Percentiles rank a stretch among this genome's conserved stretches.
phyloP scores from a whole-genome alignment of 1,140 invertebrate genomes.

The Drosophila aff. region DNA sequence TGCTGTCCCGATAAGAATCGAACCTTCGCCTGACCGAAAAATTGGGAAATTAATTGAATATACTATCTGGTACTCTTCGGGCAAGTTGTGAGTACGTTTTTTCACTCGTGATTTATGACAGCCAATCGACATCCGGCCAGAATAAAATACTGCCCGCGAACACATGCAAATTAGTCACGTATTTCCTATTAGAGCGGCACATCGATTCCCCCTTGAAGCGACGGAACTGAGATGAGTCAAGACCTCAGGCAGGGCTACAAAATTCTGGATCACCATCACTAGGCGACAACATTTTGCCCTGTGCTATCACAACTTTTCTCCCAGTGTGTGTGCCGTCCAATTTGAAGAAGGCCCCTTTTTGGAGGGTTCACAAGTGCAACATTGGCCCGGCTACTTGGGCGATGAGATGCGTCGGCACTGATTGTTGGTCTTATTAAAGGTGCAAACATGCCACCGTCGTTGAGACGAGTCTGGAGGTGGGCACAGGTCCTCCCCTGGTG shows the following conservation, averaged over 20 bases:
- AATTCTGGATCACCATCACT: not conserved
- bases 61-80: constrained; percentile 16
- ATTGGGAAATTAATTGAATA: constrained; percentile 51
- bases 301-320: not conserved
- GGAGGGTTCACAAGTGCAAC: constrained; percentile 41
- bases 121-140: constrained; percentile 57
- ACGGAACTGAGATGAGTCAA: constrained; percentile 60
- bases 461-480: constrained; percentile 38
- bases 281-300: not conserved
- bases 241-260: constrained; percentile 22
- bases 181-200: constrained; percentile 68
- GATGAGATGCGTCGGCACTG: constrained; percentile 58
- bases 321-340: not conserved
- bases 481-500: constrained; percentile 25
- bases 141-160: constrained; percentile 17
- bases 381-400: constrained; percentile 32
- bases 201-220: constrained; percentile 32
- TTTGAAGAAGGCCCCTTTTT: constrained; percentile 10
- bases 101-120: constrained; percentile 53
- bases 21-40: constrained; percentile 36
- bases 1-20: constrained; percentile 51
- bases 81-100: constrained; percentile 15
- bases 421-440: constrained; percentile 83
- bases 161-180: constrained; percentile 74
- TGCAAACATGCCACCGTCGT: constrained; percentile 82